Conservation (phyloP, 2,113 vertebrate genomes). For the Xyrauchen texanus region DNA sequence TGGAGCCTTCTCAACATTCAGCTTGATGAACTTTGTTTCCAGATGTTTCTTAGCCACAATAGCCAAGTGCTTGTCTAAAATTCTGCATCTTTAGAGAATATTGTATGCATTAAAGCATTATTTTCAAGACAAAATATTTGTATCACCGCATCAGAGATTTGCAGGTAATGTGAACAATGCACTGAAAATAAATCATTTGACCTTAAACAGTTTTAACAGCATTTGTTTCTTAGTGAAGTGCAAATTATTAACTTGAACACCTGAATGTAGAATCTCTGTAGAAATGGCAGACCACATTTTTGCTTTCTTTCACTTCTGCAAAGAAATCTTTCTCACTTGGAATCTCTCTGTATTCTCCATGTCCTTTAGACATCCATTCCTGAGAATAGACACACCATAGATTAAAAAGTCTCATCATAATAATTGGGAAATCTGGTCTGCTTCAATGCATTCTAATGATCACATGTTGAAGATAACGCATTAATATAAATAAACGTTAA, state of each 20-base stretch:
- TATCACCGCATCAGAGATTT: no score
- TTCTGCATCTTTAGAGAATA: conserved; percentile 82
- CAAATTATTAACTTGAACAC: conserved; percentile 60
- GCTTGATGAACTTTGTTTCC: conserved; percentile 95
- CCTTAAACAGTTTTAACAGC: not conserved
- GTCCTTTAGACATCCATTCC: conserved; percentile 97
- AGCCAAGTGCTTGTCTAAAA: conserved; percentile 90
- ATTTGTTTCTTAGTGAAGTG: not conserved
- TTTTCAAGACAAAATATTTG: no score
- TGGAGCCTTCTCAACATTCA: conserved; percentile 95
- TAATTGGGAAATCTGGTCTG: not conserved
- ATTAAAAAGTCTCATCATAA: not conserved
- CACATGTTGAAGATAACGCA: not conserved
- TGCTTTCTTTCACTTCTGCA: conserved; percentile 92
- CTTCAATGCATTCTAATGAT: not conserved
- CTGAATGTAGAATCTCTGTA: conserved; percentile 92
- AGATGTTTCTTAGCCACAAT: conserved; percentile 92
- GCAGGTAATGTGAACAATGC: no score
- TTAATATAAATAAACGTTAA: no score
- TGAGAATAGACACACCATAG: conserved; percentile 59
- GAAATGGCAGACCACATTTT: conserved; percentile 96
- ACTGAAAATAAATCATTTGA: no score
- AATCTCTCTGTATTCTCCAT: conserved; percentile 93
- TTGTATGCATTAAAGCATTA: no score
- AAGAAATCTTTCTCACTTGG: conserved; percentile 96